phyloP scores from a whole-genome alignment of 2,888 invertebrate species.

The Chelonus formosanus region DNA sequence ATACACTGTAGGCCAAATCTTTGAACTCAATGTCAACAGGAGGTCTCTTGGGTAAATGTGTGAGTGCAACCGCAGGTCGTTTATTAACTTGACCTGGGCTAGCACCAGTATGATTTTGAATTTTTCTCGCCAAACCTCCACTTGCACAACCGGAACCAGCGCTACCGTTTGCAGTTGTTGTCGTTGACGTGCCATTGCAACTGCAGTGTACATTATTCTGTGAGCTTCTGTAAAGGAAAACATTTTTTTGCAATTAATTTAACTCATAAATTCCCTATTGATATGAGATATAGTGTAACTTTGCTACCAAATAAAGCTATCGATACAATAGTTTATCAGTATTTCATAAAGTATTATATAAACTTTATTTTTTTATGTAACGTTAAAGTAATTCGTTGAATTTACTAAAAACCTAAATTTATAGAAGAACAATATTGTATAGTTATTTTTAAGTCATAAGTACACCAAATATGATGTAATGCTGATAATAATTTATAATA shows the following conservation, averaged over 20 bases:
- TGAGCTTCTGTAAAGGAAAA: slow-evolving; percentile 71
- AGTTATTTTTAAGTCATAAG: too few species aligned
- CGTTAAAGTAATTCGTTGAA: too few species aligned
- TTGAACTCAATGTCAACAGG: slow-evolving; percentile 91
- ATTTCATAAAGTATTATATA: too few species aligned
- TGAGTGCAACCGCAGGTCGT: slow-evolving; percentile 78
- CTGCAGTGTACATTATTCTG: slow-evolving; percentile 72
- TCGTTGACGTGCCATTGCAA: slow-evolving; percentile 73
- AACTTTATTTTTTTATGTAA: too few species aligned
- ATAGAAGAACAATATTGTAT: too few species aligned
- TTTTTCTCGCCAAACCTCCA: slow-evolving; percentile 73
- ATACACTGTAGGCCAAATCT: slow-evolving; percentile 87
- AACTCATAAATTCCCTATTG: neutral
- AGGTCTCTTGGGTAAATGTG: slow-evolving; percentile 85
- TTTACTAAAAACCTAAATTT: too few species aligned
- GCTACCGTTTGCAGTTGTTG: slow-evolving; percentile 52
- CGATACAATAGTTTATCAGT: too few species aligned
- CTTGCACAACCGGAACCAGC: slow-evolving; percentile 59
- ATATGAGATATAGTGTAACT: too few species aligned
- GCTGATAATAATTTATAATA: too few species aligned
- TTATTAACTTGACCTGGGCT: slow-evolving; percentile 70
- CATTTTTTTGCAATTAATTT: neutral
- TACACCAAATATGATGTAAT: too few species aligned
- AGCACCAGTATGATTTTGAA: slow-evolving; percentile 75
- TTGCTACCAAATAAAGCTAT: too few species aligned